Base-by-base conservation (phyloP, 2,888 invertebrate species). In the Lepidocyrtinus sp. region DNA sequence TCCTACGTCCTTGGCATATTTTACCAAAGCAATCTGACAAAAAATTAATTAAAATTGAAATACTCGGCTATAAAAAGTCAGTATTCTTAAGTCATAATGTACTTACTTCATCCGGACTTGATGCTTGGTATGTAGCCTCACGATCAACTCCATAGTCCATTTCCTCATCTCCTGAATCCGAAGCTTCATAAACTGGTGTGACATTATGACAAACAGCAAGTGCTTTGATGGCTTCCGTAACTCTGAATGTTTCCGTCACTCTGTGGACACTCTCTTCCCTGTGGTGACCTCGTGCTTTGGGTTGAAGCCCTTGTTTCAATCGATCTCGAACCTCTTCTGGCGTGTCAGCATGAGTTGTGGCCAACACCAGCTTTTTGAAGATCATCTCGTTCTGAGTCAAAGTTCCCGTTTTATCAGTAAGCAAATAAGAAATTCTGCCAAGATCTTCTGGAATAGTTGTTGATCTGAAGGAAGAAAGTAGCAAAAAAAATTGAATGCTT, bases 341-440 rank as follows among this genome's bases (percentile, higher is more conserved):
- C 3, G 83, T 83, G 63, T 85, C 85, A 1, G 80, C 81, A 68
- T 83, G 84, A 63, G 68, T 82, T 17, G 83, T 85, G 15, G 82
- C 84, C 22, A 86, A 70, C 15, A 84, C 82, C 0, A 86, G 46
- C 88, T 96, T 94, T 88, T 98, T 98, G 88, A 99, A 96, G 0
- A 98, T 95, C 99, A 99, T 99, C 88, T 98, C 98, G 89, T 99
- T 99, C 89, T 98, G 97, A 0, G 99, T 99, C 24, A 99, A 90
- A 0, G 99, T 99, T 17, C 99, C 99, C 0, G 99, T 99, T 90
- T 99, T 99, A 88, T 99, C 99, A 0, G 97, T 96, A 3, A 99
- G 90, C n/a, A 99, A 91, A 89, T 98, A 99, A 25, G 96, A 96
- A 85, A 99, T 96, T 78, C 99, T 91, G 0, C 99, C 99, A 74